Percentiles rank a stretch among this genome's conserved stretches.
These are phyloP conservation scores for Sardina pilchardus DNA, from an alignment of 2,113 vertebrate genomes.

Conservation along the genomic window DNA sequence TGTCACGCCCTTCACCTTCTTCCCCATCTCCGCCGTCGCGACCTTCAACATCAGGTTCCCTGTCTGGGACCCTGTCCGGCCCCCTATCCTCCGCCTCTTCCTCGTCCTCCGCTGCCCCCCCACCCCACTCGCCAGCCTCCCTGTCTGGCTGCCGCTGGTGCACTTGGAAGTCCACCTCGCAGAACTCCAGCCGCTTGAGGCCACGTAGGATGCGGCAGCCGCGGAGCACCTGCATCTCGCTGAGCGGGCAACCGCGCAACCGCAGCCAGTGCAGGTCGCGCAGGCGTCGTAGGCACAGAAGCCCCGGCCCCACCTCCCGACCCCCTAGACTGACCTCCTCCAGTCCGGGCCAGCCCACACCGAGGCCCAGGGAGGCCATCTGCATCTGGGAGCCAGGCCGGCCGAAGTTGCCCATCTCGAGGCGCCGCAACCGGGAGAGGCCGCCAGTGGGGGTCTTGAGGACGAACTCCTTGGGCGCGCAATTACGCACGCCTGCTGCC, in stretches of 20 bases:
- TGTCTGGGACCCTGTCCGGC: slow-evolving; percentile 47
- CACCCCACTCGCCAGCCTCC: not conserved
- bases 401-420: slow-evolving; percentile 68
- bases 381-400: slow-evolving; percentile 67
- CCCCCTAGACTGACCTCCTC: slow-evolving; percentile 72
- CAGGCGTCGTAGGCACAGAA: slow-evolving; percentile 69
- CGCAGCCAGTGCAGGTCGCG: slow-evolving; percentile 67
- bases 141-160: slow-evolving; percentile 51
- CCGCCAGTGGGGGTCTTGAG: slow-evolving; percentile 47
- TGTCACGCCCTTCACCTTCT: not conserved
- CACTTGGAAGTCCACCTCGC: slow-evolving; percentile 68
- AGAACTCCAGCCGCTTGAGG: slow-evolving; percentile 68
- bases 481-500: slow-evolving; percentile 66
- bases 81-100: slow-evolving; percentile 46
- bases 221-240: slow-evolving; percentile 66
- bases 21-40: slow-evolving; percentile 22
- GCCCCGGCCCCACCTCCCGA: slow-evolving; percentile 70
- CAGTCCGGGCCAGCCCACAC: slow-evolving; percentile 71
- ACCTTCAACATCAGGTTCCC: slow-evolving; percentile 23
- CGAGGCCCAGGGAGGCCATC: slow-evolving; percentile 74
- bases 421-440: slow-evolving; percentile 64
- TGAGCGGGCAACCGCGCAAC: slow-evolving; percentile 68
- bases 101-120: slow-evolving; percentile 43
- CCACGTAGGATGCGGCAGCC: slow-evolving; percentile 68
- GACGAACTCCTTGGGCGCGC: slow-evolving; percentile 63